Conservation (phyloP, 2,113 vertebrate genomes). For the Melanostigma gelatinosum region DNA sequence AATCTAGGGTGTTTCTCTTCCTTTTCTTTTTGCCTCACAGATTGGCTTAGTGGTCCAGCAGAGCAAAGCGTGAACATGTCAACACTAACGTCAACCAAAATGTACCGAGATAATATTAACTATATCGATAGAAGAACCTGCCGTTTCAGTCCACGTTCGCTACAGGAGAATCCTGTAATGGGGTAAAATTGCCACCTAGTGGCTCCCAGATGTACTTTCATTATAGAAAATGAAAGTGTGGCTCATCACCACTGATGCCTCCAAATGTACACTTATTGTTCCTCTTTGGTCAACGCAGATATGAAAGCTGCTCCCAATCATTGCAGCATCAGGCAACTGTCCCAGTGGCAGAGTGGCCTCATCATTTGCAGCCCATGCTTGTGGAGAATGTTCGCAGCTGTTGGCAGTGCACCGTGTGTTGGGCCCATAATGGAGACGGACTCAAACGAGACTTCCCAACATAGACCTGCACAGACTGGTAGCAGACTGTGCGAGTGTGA, state of each 20-base stretch:
- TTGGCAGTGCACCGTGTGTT: slow-evolving; percentile 44
- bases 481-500: slow-evolving; percentile 38
- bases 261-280: slow-evolving; percentile 53
- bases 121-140: background rate
- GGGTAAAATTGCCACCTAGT: slow-evolving; percentile 60
- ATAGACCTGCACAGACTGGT: slow-evolving; percentile 52
- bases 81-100: slow-evolving; percentile 23
- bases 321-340: slow-evolving; percentile 54
- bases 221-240: slow-evolving; percentile 23
- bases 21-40: background rate
- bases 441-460: slow-evolving; percentile 55
- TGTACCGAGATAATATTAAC: slow-evolving; percentile 5
- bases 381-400: slow-evolving; percentile 68
- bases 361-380: slow-evolving; percentile 58
- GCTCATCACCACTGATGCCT: slow-evolving; percentile 42
- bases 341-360: slow-evolving; percentile 52
- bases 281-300: slow-evolving; percentile 37
- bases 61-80: background rate
- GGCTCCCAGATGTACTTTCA: slow-evolving; percentile 34
- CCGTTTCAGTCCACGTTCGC: background rate
- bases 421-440: slow-evolving; percentile 62
- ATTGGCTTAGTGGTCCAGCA: background rate
- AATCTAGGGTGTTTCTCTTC: background rate
- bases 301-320: slow-evolving; percentile 67
- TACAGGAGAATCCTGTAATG: background rate